A percentile compares a stretch with the other conserved stretches of the same genome.
Evolutionary conservation across 2,888 invertebrate species (phyloP).

Genomic region (Nymphalis c-album): DNA sequence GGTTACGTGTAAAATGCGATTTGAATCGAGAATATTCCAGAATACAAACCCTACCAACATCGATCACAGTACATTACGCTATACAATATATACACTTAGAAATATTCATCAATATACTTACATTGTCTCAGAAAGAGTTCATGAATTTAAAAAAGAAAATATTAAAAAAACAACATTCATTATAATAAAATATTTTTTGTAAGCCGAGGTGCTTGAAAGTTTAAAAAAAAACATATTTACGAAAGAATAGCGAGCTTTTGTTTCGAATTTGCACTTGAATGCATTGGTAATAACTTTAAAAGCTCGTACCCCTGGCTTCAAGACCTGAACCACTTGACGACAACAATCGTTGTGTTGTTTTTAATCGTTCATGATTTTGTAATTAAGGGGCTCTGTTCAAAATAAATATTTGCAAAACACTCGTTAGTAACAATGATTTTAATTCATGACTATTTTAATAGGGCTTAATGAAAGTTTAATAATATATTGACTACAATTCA

Average conservation of each 20-base stretch:
- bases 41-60: too few relatives aligned
- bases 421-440: not conserved
- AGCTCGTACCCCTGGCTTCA: slow-evolving; percentile 20
- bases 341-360: slow-evolving; percentile 14
- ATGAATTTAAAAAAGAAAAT: not conserved
- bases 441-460: not conserved
- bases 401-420: slow-evolving; percentile 19
- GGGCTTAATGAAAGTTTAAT: not conserved
- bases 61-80: too few relatives aligned
- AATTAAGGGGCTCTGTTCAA: slow-evolving; percentile 4
- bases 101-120: too few relatives aligned
- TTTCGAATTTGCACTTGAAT: slow-evolving; percentile 17
- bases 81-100: too few relatives aligned
- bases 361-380: slow-evolving; percentile 9
- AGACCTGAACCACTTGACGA: slow-evolving; percentile 17
- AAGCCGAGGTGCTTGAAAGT: not conserved
- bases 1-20: too few relatives aligned
- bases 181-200: not conserved
- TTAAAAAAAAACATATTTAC: slow-evolving; percentile 5
- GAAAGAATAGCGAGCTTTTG: slow-evolving; percentile 7
- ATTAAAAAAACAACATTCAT: slow-evolving; percentile 8
- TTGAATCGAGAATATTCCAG: too few relatives aligned
- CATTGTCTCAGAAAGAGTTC: too few relatives aligned
- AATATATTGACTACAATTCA: too few relatives aligned
- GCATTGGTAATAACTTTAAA: slow-evolving; percentile 36